A percentile compares a stretch with the other conserved stretches of the same genome.
Evolutionary conservation across 2,888 invertebrate genomes (phyloP).

Genomic region (Parochlus steinenii): DNA sequence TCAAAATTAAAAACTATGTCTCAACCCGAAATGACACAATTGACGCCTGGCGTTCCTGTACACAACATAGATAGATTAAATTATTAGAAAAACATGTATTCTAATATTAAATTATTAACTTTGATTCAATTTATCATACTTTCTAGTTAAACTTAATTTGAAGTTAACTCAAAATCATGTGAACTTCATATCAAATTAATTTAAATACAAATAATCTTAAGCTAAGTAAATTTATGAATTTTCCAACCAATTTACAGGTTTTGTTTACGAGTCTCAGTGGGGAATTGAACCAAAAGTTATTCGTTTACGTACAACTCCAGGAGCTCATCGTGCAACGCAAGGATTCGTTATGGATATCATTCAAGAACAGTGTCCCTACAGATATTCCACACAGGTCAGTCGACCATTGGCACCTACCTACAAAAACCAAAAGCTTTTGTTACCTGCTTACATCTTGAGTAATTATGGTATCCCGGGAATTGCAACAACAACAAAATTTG

Average conservation of each 20-base stretch:
- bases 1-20: too few species aligned
- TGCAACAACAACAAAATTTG: neutral
- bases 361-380: constrained; percentile 36
- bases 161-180: too few species aligned
- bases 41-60: too few species aligned
- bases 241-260: constrained; percentile 20
- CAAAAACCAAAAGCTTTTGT: neutral
- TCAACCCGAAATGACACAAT: too few species aligned
- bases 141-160: too few species aligned
- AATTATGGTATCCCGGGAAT: neutral
- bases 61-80: too few species aligned
- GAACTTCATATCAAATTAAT: too few species aligned
- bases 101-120: too few species aligned
- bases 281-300: constrained; percentile 29
- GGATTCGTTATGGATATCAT: constrained; percentile 39
- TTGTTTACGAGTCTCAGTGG: constrained; percentile 22
- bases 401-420: neutral
- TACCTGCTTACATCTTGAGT: neutral
- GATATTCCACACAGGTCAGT: constrained; percentile 17
- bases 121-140: too few species aligned
- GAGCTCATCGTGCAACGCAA: constrained; percentile 24
- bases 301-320: constrained; percentile 30
- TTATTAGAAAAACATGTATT: too few species aligned
- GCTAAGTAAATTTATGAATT: constrained; percentile 24
- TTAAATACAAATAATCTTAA: too few species aligned